Evolutionary conservation across 2,888 invertebrate genomes (phyloP), one percentile per base, ranked within the genome.

Genomic region (Pelosia muscerda): DNA sequence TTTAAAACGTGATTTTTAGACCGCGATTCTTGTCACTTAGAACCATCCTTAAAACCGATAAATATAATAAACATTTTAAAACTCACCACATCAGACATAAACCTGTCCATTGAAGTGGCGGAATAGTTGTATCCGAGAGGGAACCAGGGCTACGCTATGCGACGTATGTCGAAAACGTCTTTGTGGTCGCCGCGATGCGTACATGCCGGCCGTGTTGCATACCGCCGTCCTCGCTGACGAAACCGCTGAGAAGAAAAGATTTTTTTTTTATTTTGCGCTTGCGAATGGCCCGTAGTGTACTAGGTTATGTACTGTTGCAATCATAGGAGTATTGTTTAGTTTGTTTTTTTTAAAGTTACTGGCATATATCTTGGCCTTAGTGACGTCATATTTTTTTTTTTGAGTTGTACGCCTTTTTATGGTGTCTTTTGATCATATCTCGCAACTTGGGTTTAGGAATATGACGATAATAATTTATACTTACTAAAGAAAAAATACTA

Each of bases 41-140:
- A 23, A 23, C 31, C 28, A 25, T 55, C 55, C 42, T 58, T 58
- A 25, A 19, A 66, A 9, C n/a, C 25, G 11, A 23, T 34, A 62
- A 63, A 58, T 49, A 23, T 58, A 28, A 34, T 15, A 49, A n/a
- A 54, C 23, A 26, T 26, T 65, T 31, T 38, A 55, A 56, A 49
- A 34, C 13, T 25, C 25, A 67, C 58, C 60, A 71, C 72, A 78
- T 88, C 79, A 72, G 70, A 88, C 90, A 92, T 92, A 88, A 91
- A 80, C 78, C 86, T 81, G 78, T 91, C 91, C 91, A 71, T 76
- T 72, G 83, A 87, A 89, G 91, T 92, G 91, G 89, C 83, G 86
- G 92, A 90, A 93, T 92, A 90, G 92, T 88, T 90, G 92, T 92
- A 90, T 88, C 78, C 86, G 85, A 87, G 84, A 87, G 80, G 83